Evolutionary conservation across 2,888 invertebrate species (phyloP), one percentile per base, ranked within the genome.

Genomic region (Azorinus chamasolen): DNA sequence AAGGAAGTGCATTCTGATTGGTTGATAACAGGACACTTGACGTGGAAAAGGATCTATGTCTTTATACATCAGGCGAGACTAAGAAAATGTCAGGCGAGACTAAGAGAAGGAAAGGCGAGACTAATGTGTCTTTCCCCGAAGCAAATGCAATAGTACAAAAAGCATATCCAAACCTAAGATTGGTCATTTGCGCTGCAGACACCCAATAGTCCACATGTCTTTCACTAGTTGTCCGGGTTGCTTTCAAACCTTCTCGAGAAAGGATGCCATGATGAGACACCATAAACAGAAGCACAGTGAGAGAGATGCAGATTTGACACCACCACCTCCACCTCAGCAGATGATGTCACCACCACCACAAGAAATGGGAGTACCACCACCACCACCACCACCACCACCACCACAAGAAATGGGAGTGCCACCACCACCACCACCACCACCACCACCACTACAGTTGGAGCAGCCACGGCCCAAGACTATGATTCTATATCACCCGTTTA

Each of bases 351-450:
- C 10, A 6, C 32, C 32, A 6, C 45, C 45, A 18, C 45, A n/a
- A 18, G n/a, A 18, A 5, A 5, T 4, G n/a, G n/a, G n/a, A n/a
- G n/a, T n/a, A n/a, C n/a, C n/a, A n/a, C n/a, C n/a, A n/a, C n/a
- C 41, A 32, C 10, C 32, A 32, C 32, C 32, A 18, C 45, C 14
- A 8, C 45, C n/a, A 8, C 54, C 54, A 10, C 54, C 54, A 10
- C 54, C 54, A 4, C 32, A 54, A n/a, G 54, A 54, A n/a, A n/a
- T n/a, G 37, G 54, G 32, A 10, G 54, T 37, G 54, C 54, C 54
- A 27, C 54, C 54, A 27, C 54, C 54, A 27, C 54, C 51, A 12
- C 51, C 51, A 12, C 51, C 20, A 4, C 22, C 22, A 22, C 20
- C 6, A 16, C 10, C 8, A 5, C 10, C 10, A 5, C 51, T 22